Evolutionary conservation across 1,140 invertebrate species (phyloP).

Genomic region (Frieseomelitta varia): DNA sequence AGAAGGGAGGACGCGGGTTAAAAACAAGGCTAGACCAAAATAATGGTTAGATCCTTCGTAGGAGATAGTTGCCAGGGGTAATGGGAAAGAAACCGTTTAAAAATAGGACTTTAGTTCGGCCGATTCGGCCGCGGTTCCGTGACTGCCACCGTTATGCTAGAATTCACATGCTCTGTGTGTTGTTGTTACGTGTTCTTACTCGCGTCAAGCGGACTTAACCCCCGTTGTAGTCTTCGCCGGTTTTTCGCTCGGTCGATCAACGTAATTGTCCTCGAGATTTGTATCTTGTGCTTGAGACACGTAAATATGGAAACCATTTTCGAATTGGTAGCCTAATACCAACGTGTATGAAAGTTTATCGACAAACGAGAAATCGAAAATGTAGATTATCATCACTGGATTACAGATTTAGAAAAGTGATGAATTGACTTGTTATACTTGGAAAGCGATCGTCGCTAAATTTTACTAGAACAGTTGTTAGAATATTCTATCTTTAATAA

Average conservation of each 20-base stretch:
- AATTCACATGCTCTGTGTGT: slow-evolving; percentile 62
- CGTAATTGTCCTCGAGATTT: slow-evolving; percentile 44
- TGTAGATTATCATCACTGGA: not conserved
- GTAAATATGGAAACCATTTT: not conserved
- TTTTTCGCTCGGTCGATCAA: slow-evolving; percentile 8
- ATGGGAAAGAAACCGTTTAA: slow-evolving; percentile 81
- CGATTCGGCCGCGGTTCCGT: slow-evolving; percentile 75
- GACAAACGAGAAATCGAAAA: not conserved
- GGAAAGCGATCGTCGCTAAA: not conserved
- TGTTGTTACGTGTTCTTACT: slow-evolving; percentile 54
- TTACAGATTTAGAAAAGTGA: not conserved
- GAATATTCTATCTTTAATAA: too few relatives aligned
- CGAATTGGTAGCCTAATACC: too few relatives aligned
- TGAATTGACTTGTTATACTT: not conserved
- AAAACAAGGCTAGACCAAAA: slow-evolving; percentile 81
- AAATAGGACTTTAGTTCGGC: slow-evolving; percentile 73
- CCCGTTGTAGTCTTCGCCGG: not conserved
- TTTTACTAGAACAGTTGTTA: too few relatives aligned
- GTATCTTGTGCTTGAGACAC: not conserved
- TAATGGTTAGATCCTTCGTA: slow-evolving; percentile 79
- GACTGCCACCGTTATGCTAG: slow-evolving; percentile 77
- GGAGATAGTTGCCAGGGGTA: slow-evolving; percentile 79
- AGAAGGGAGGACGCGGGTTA: slow-evolving; percentile 58
- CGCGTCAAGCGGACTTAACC: slow-evolving; percentile 29
- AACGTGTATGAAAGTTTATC: not conserved